These are phyloP conservation scores for Litocranius walleri DNA, from an alignment of 2,113 vertebrate genomes.

Conservation along the genomic window DNA sequence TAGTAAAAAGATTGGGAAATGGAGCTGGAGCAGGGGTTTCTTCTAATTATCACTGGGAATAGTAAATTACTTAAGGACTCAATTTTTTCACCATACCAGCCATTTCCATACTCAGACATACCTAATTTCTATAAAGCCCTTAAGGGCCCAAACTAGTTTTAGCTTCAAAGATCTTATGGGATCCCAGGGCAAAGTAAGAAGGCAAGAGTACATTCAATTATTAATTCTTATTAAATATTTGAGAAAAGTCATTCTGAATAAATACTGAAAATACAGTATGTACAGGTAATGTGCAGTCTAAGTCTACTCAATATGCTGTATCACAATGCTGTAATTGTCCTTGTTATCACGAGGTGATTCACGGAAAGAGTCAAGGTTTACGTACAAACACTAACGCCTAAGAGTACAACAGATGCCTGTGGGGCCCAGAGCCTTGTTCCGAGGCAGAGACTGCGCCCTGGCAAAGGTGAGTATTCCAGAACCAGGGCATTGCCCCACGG, in stretches of 20 bases:
- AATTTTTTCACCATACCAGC: neutral
- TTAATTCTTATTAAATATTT: slow-evolving; percentile 48
- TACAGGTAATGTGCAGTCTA: neutral
- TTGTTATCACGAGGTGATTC: neutral
- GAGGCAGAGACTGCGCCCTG: accelerated
- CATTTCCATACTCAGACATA: slow-evolving; percentile 30
- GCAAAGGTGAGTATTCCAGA: accelerated
- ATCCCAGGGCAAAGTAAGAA: slow-evolving; percentile 26
- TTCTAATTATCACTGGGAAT: slow-evolving; percentile 56
- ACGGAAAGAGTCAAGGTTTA: neutral
- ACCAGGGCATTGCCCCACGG: accelerated
- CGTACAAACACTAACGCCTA: accelerated
- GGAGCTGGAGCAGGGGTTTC: neutral
- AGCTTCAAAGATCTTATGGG: slow-evolving; percentile 51
- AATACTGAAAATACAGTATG: neutral
- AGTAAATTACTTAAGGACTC: slow-evolving; percentile 64
- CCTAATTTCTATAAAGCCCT: slow-evolving; percentile 54
- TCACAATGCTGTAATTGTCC: neutral
- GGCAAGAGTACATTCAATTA: slow-evolving; percentile 33
- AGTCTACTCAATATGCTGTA: accelerated
- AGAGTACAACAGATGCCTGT: neutral
- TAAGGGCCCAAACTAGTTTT: slow-evolving; percentile 50
- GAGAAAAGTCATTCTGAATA: neutral
- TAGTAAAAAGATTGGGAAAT: neutral
- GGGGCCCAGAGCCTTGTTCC: neutral